Conservation (phyloP, 2,888 invertebrate species). For the Cephonodes hylas region DNA sequence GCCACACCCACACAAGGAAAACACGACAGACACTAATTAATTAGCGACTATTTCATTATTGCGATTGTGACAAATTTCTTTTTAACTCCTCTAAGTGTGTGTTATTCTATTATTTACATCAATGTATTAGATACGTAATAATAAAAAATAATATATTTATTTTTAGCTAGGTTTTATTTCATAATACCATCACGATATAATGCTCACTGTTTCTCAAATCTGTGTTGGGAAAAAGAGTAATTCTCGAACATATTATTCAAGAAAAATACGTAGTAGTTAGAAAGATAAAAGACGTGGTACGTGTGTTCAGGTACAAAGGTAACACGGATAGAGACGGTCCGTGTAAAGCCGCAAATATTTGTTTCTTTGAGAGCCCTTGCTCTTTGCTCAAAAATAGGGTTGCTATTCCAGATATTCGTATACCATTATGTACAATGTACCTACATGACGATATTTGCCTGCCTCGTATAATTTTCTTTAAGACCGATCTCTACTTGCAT, state of each 20-base stretch:
- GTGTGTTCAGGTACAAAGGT: constrained; percentile 1
- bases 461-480: constrained; percentile 1
- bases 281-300: constrained; percentile 21
- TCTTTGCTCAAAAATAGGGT: constrained; percentile 49
- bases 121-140: no score
- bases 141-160: no score
- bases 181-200: no score
- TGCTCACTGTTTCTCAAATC: neutral
- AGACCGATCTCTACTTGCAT: constrained; percentile 12
- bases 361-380: constrained; percentile 53
- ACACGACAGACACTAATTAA: constrained; percentile 68
- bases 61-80: constrained; percentile 48
- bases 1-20: constrained; percentile 64
- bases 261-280: constrained; percentile 24
- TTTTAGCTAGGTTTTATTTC: no score
- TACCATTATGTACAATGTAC: constrained; percentile 20
- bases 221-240: neutral
- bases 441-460: constrained; percentile 14
- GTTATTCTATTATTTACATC: neutral
- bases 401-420: constrained; percentile 37
- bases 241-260: neutral
- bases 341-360: constrained; percentile 62
- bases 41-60: constrained; percentile 64
- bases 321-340: constrained; percentile 36
- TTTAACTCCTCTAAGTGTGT: constrained; percentile 26